Evolutionary conservation across 2,888 invertebrate species (phyloP), one percentile per base, ranked within the genome.

Genomic region (Aspidiotus rigidus): DNA sequence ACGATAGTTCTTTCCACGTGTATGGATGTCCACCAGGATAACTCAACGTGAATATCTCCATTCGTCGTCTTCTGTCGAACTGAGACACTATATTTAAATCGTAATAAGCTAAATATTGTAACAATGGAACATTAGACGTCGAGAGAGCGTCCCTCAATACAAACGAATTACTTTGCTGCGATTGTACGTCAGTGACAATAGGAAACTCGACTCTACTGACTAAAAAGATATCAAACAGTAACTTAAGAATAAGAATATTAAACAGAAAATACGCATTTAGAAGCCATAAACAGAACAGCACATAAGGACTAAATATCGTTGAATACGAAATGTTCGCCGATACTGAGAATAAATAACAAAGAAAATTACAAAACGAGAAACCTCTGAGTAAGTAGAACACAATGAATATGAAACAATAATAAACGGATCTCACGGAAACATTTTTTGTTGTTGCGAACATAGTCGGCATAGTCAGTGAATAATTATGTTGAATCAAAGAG

Each of bases 11-110:
- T 53, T 67, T 71, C 72, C 72, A 72, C 17, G 61, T 64, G 10
- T 67, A 53, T 1, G 72, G 64, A 40, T 69, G 62, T 10, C 63
- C 70, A 15, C 71, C 71, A 0, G 71, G 70, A 44, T 71, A 71
- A 69, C 71, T 71, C 8, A 72, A 49, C 41, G 60, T 62, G 62
- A 72, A 72, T 67, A 72, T 70, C n/a, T 71, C 63, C 62, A 70
- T 71, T 41, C 71, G 54, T 60, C 71, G 62, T 11, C 63, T 17
- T 7, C 53, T 13, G 53, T 72, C 71, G 28, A 67, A 67, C 28
- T 62, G 62, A 1, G 69, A 69, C 7, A 69, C 55, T 28, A 62
- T 17, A 13, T 57, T 57, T 7, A 69, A 41, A 56, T 69, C 69
- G 57, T 63, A 69, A 49, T 62, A 69, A 9, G 62, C 69, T 44